Base-by-base conservation (phyloP, 35 echinoderm and acorn worm species). In the Apostichopus californicus region DNA sequence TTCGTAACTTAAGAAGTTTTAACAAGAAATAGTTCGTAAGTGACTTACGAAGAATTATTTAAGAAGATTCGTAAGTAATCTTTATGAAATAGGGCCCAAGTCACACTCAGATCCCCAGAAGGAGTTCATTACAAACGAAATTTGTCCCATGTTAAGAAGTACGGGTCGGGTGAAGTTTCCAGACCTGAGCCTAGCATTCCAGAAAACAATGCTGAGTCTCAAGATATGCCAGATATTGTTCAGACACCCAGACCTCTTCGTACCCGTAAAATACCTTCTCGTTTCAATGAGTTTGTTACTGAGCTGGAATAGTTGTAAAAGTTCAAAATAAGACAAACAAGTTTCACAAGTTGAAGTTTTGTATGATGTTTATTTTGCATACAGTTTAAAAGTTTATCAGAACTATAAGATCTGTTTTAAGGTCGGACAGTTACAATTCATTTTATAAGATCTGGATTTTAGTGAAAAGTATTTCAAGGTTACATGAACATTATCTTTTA, bases 71-170 rank as follows among this genome's bases (percentile, higher is more conserved):
- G 24, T 25, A 25, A 25, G 24, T 25, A 25, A 25, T 25, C 24
- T 25, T 25, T 25, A 25, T 25, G 24, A 25, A 25, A 25, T 25
- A 25, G 24, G 24, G 24, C 24, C 34, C 34, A 80, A 21, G 78
- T 80, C 8, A 80, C 78, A 80, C 24, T 80, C 20, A 80, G 78
- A 6, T 80, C 78, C 7, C 78, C 78, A 80, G 78, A 80, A 28
- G 24, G 26, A 55, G 78, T 80, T 54, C 4, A 24, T 80, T 80
- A 80, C 23, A 80, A 80, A 80, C n/a, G 78, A 28, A 80, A 80
- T 28, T 80, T 80, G 53, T 20, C 78, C 9, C 1, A 80, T 80
- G 78, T 80, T 24, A 80, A 80, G 78, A 12, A 80, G 23, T 80
- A 80, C 34, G 78, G 7, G 4, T 28, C 78, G 34, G 15, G 78